phyloP scores from a whole-genome alignment of 2,888 invertebrate genomes.

The Dexiosoma caninum region DNA sequence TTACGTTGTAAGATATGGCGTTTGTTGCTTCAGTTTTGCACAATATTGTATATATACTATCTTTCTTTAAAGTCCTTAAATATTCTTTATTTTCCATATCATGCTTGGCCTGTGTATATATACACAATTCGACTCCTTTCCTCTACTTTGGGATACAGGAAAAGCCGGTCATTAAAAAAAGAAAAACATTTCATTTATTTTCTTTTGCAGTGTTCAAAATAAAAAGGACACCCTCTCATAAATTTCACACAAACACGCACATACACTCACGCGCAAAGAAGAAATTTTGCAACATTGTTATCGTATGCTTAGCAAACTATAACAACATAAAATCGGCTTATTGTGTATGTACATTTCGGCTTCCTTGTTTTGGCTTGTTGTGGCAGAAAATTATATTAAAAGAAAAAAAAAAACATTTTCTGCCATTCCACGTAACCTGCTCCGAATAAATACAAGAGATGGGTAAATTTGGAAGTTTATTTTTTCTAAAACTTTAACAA shows the following conservation, averaged over 20 bases:
- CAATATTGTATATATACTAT: no score
- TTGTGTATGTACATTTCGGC: constrained; percentile 12
- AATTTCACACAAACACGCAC: not conserved
- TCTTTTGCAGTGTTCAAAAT: not conserved
- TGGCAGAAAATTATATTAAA: not conserved
- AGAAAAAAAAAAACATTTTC: not conserved
- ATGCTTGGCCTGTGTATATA: not conserved
- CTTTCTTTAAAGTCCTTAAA: not conserved
- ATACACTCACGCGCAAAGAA: not conserved
- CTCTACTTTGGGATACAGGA: constrained; percentile 25
- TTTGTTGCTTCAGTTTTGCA: no score
- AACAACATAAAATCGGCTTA: constrained; percentile 43
- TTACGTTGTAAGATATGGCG: no score
- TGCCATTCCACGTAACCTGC: not conserved
- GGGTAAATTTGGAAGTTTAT: constrained; percentile 23
- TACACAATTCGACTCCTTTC: constrained; percentile 6
- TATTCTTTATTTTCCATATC: not conserved
- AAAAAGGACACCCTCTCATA: not conserved
- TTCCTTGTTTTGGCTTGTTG: not conserved
- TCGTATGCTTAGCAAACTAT: constrained; percentile 33
- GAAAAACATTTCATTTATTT: not conserved
- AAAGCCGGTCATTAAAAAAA: constrained; percentile 57
- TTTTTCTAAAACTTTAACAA: constrained; percentile 12
- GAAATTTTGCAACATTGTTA: constrained; percentile 42
- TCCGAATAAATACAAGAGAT: not conserved